These are phyloP conservation scores for Dicyema japonicum DNA, from an alignment of 1,140 invertebrate genomes.

Conservation along the genomic window DNA sequence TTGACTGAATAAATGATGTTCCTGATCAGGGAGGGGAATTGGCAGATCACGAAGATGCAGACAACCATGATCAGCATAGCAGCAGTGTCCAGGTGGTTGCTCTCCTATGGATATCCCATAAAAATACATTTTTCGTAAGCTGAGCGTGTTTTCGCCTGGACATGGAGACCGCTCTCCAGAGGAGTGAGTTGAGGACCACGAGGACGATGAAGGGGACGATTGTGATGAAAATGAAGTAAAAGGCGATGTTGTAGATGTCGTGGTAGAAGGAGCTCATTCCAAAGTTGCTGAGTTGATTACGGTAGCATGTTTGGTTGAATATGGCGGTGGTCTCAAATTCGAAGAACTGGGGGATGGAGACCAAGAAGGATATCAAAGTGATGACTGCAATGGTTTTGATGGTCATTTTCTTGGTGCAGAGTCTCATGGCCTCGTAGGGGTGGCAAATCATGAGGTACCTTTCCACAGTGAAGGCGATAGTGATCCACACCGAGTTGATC, in stretches of 20 bases:
- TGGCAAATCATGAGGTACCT: slow-evolving; percentile 20
- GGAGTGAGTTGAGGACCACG: slow-evolving; percentile 12
- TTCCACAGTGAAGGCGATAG: slow-evolving; percentile 17
- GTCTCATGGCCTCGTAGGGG: slow-evolving; percentile 13
- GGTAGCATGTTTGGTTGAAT: not conserved
- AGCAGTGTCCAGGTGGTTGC: slow-evolving; percentile 15
- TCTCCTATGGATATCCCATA: slow-evolving; percentile 9
- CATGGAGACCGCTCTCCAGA: slow-evolving; percentile 14
- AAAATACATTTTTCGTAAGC: slow-evolving; percentile 8
- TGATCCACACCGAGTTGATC: slow-evolving; percentile 18
- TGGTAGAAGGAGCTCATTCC: slow-evolving; percentile 10
- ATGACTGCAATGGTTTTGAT: slow-evolving; percentile 9
- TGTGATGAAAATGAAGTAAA: slow-evolving; percentile 12
- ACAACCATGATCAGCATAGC: slow-evolving; percentile 18
- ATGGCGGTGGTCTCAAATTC: slow-evolving; percentile 6
- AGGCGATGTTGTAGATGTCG: slow-evolving; percentile 12
- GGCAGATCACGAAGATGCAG: slow-evolving; percentile 15
- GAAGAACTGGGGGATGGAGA: slow-evolving; percentile 14
- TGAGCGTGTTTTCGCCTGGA: slow-evolving; percentile 9
- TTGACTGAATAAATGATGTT: slow-evolving; percentile 13
- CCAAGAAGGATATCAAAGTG: slow-evolving; percentile 8
- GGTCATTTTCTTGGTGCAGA: slow-evolving; percentile 11
- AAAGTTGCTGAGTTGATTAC: slow-evolving; percentile 4
- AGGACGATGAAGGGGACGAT: slow-evolving; percentile 14
- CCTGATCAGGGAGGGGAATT: slow-evolving; percentile 14